These are phyloP conservation scores for Sphecodes monilicornis DNA, from an alignment of 2,888 invertebrate species.

Conservation along the genomic window DNA sequence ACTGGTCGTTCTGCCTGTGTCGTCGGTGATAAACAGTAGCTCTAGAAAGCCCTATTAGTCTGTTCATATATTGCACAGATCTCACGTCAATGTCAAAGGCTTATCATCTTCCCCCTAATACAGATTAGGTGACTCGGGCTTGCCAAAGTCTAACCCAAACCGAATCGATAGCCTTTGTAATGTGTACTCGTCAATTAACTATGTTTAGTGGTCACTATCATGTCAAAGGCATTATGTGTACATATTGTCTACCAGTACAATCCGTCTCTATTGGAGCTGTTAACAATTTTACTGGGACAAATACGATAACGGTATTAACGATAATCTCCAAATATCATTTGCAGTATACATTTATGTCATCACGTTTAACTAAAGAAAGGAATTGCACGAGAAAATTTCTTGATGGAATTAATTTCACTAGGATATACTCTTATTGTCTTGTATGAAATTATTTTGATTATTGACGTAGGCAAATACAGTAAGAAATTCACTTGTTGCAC, in stretches of 20 bases:
- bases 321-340: neutral
- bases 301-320: too few relatives aligned
- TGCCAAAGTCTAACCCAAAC: conserved; percentile 4
- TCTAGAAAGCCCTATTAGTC: conserved; percentile 13
- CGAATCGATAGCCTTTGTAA: conserved; percentile 23
- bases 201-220: neutral
- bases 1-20: neutral
- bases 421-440: too few relatives aligned
- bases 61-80: conserved; percentile 18
- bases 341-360: neutral
- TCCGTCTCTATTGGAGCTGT: neutral
- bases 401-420: too few relatives aligned
- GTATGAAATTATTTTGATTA: too few relatives aligned
- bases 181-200: conserved; percentile 12
- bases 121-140: conserved; percentile 9
- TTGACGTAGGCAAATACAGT: too few relatives aligned
- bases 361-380: neutral
- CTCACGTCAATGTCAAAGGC: conserved; percentile 25
- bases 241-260: neutral
- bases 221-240: neutral
- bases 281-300: neutral
- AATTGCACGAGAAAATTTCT: too few relatives aligned
- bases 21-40: neutral
- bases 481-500: too few relatives aligned
- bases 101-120: conserved; percentile 22